Evolutionary conservation across 2,113 vertebrate genomes (phyloP), one percentile per base, ranked within the genome.

Genomic region (Nothocercus nigrocapillus): DNA sequence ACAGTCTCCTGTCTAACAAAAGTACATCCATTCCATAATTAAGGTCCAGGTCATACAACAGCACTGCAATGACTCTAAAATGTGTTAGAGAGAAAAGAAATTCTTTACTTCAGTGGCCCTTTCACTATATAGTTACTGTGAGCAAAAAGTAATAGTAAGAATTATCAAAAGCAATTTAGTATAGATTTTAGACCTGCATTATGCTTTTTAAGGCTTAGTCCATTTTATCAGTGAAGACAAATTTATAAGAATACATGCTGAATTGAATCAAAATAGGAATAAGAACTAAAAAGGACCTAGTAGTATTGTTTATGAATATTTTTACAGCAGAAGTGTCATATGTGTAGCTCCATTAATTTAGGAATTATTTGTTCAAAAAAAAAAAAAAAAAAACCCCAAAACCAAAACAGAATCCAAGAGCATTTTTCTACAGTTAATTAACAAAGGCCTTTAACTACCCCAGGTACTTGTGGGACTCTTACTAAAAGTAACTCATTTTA

Each of bases 1-100:
- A 93, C 24, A 85, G 49, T 5, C 34, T 62, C 93, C 54, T 62
- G 36, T 80, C 76, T 86, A 62, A 96, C 82, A 82, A 89, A 82
- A 95, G 59, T 13, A 89, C 3, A 17, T 69, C 56, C 40, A 62
- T 77, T 53, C 88, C 66, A 85, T 95, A 93, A 88, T 88, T 25
- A 96, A 85, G 53, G 28, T 85, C 47, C 67, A 54, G 49, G 8
- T 88, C 53, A 96, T 30, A 36, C 40, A 63, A 72, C 5, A 12
- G 54, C 45, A 95, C 19, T 94, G 36, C 45, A 82, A 78, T 14
- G 24, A 53, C 62, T 84, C 61, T 61, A 69, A 64, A 11, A n/a
- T n/a, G 30, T 9, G 4, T 19, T 53, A 64, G 22, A n/a, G 32
- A 59, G 21, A 62, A 51, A 76, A 76, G 38, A 84, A 85, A 34